Evolutionary conservation across 2,113 vertebrate species (phyloP).

Genomic region (Anser brachyrhynchus): DNA sequence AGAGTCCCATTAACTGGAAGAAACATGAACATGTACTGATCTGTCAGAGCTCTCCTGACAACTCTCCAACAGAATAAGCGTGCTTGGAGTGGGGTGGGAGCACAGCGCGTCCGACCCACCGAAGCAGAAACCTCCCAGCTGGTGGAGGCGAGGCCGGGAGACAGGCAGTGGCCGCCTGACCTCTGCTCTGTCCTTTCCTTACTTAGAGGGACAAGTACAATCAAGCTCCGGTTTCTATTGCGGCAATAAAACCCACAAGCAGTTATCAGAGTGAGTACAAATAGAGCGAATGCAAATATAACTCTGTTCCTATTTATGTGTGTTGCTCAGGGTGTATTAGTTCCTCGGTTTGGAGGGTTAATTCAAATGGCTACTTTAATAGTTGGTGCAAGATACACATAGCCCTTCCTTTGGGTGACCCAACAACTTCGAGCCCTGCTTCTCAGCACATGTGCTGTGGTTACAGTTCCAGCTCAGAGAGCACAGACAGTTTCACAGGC

Average conservation of each 20-base stretch:
- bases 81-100: neutral
- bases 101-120: rapidly evolving
- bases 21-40: rapidly evolving
- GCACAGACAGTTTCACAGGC: neutral
- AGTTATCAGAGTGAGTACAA: neutral
- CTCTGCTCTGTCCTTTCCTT: neutral
- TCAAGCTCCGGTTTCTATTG: neutral
- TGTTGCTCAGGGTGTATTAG: neutral
- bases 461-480: neutral
- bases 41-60: rapidly evolving
- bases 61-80: neutral
- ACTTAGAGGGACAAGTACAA: too few species aligned
- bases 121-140: rapidly evolving
- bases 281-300: neutral
- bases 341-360: neutral
- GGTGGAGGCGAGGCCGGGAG: neutral
- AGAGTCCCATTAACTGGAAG: neutral
- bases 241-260: neutral
- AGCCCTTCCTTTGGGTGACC: neutral
- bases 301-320: neutral
- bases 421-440: neutral
- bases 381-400: neutral
- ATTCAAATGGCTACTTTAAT: neutral
- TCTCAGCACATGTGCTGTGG: neutral
- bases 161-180: rapidly evolving